phyloP scores from a whole-genome alignment of 2,888 invertebrate genomes.

The Ectemnius continuus region DNA sequence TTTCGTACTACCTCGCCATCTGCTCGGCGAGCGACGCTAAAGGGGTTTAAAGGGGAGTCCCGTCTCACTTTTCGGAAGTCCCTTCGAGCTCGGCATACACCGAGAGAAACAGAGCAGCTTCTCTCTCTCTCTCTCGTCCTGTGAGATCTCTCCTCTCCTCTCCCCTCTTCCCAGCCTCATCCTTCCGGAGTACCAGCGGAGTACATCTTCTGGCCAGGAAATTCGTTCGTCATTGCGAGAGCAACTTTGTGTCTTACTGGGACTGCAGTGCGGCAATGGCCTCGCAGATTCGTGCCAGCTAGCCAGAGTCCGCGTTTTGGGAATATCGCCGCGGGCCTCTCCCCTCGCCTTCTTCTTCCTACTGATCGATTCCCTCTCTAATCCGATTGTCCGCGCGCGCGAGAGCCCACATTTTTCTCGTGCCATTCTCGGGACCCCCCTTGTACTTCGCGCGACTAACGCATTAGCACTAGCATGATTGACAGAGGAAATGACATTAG shows the following conservation, averaged over 20 bases:
- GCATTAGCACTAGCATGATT: no score
- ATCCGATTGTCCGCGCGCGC: constrained; percentile 3
- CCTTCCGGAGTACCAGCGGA: background rate
- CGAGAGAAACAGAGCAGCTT: background rate
- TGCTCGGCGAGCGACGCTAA: background rate
- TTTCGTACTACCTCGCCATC: background rate
- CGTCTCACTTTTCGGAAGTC: constrained; percentile 4
- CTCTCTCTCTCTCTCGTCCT: background rate
- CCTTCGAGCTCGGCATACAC: background rate
- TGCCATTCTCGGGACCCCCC: no score
- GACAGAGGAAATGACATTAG: no score
- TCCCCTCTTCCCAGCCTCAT: no score
- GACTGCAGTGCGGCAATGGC: constrained; percentile 46
- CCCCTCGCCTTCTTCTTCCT: background rate
- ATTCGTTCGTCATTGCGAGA: constrained; percentile 49
- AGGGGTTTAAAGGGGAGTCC: background rate
- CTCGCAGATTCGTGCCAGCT: constrained; percentile 4
- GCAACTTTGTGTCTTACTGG: constrained; percentile 16
- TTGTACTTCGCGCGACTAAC: no score
- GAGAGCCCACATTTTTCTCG: background rate
- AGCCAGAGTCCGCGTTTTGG: constrained; percentile 33
- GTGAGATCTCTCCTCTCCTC: background rate
- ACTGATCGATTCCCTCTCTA: background rate
- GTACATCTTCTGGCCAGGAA: constrained; percentile 34
- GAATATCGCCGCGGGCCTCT: constrained; percentile 19